A percentile compares a stretch with the other conserved stretches of the same genome.
These are phyloP conservation scores for Macrosoma leucophasiata DNA, from an alignment of 2,888 invertebrate species.

Conservation along the genomic window DNA sequence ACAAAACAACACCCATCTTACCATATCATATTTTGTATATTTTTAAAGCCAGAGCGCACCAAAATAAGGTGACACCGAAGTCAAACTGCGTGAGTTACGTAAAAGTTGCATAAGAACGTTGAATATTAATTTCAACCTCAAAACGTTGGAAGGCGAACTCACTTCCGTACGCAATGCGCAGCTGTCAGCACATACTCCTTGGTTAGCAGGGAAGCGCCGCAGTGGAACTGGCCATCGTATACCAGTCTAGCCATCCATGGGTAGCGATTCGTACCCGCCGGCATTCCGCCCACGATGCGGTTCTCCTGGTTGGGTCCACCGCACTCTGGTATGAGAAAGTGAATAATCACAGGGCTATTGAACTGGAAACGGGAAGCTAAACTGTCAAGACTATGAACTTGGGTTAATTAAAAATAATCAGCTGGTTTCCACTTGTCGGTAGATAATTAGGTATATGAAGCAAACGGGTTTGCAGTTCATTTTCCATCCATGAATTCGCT, in stretches of 20 bases:
- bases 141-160: constrained; percentile 30
- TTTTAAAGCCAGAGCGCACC: no score
- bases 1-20: no score
- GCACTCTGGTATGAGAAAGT: constrained; percentile 78
- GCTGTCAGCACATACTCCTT: constrained; percentile 91
- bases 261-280: constrained; percentile 87
- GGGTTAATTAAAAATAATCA: no score
- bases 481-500: no score
- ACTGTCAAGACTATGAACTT: no score
- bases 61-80: no score
- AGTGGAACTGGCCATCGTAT: constrained; percentile 92
- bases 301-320: constrained; percentile 90
- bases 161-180: constrained; percentile 90
- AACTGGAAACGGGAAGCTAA: constrained; percentile 30
- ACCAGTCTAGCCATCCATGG: constrained; percentile 92
- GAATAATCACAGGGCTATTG: constrained; percentile 39
- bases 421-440: no score
- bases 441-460: no score
- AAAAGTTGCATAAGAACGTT: no score
- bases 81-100: no score
- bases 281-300: constrained; percentile 89
- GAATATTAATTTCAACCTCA: background rate
- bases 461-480: no score
- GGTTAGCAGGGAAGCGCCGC: constrained; percentile 88
- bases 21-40: no score